Conservation (phyloP, 2,888 invertebrate species). For the Trichacis sp. region DNA sequence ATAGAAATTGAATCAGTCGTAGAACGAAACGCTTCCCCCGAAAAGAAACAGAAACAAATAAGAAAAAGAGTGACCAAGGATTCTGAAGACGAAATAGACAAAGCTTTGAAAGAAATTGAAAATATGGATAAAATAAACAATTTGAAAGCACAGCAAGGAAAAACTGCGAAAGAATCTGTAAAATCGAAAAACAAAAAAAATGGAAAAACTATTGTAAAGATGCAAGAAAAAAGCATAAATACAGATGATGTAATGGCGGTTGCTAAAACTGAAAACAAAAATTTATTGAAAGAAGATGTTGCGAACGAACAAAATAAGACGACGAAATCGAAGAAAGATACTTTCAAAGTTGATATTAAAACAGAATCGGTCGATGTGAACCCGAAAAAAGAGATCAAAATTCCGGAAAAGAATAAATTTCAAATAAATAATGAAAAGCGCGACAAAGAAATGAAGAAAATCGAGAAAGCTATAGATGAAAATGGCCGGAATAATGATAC, state of each 20-base stretch:
- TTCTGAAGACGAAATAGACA: conserved; percentile 69
- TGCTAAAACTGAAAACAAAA: neutral
- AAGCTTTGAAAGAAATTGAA: conserved; percentile 69
- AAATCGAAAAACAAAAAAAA: conserved; percentile 32
- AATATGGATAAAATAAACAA: conserved; percentile 62
- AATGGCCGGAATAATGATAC: conserved; percentile 9
- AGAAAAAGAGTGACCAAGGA: conserved; percentile 36
- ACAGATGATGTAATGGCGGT: neutral
- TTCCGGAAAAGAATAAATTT: neutral
- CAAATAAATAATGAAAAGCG: neutral
- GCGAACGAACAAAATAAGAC: conserved; percentile 28
- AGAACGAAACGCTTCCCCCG: neutral
- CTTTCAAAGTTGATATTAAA: conserved; percentile 41
- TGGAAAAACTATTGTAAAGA: conserved; percentile 24
- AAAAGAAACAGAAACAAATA: neutral
- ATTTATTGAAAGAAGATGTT: conserved; percentile 47
- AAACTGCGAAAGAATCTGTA: conserved; percentile 45
- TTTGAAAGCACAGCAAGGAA: conserved; percentile 53
- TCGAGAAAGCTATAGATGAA: neutral
- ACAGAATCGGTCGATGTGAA: conserved; percentile 47
- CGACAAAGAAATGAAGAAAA: conserved; percentile 4
- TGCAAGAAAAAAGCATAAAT: conserved; percentile 29
- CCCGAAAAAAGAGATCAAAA: conserved; percentile 33
- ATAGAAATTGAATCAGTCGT: conserved; percentile 6
- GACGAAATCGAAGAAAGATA: neutral